Evolutionary conservation across 2,113 vertebrate species (phyloP).

Genomic region (Antechinus stuartii): DNA sequence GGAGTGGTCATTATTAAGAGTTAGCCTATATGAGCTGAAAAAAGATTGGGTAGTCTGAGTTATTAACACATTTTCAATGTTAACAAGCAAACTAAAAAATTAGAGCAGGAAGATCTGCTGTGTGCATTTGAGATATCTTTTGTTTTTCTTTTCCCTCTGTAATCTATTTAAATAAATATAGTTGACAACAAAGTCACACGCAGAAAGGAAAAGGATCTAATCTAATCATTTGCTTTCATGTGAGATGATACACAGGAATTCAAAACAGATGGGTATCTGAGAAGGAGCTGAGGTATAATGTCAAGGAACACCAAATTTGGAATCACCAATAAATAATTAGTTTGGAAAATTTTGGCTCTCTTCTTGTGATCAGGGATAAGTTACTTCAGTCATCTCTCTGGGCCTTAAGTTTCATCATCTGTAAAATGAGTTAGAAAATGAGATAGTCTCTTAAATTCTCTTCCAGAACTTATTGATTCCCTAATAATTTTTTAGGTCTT

Average conservation of each 20-base stretch:
- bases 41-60: constrained; percentile 62
- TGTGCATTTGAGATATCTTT: neutral
- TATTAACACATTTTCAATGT: constrained; percentile 50
- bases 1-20: constrained; percentile 52
- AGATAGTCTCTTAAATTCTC: neutral
- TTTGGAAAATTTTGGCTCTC: neutral
- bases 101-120: neutral
- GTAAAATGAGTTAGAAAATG: neutral
- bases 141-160: neutral
- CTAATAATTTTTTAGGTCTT: constrained; percentile 27
- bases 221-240: neutral
- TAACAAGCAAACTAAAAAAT: neutral
- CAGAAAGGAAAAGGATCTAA: neutral
- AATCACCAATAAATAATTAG: neutral
- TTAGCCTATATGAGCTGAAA: constrained; percentile 71
- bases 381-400: neutral
- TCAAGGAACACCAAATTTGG: neutral
- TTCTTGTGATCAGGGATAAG: neutral
- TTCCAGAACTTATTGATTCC: neutral
- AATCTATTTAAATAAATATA: neutral
- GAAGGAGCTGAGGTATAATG: neutral
- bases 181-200: neutral
- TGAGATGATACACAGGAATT: neutral
- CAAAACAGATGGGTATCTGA: neutral
- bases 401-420: no score